These are phyloP conservation scores for Eilema sororculum DNA, from an alignment of 2,888 invertebrate genomes.

Conservation along the genomic window DNA sequence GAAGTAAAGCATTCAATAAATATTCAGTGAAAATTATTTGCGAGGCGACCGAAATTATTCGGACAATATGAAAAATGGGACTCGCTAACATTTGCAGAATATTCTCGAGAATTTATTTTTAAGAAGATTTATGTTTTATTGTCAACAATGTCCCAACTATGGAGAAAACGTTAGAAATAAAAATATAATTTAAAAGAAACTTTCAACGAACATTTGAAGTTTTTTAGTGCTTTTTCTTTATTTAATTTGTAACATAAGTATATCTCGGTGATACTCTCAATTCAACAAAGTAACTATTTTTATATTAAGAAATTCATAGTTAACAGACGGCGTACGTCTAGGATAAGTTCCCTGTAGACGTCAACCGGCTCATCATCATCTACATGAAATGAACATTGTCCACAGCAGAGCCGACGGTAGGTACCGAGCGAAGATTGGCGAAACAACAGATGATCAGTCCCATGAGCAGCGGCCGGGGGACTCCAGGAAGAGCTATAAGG, in stretches of 20 bases:
- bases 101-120: slow-evolving; percentile 9
- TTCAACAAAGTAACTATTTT: neutral
- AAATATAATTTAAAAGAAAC: neutral
- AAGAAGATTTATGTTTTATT: slow-evolving; percentile 13
- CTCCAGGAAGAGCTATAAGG: slow-evolving; percentile 76
- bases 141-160: neutral
- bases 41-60: slow-evolving; percentile 13
- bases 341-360: neutral
- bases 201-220: neutral
- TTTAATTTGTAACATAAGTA: neutral
- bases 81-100: slow-evolving; percentile 3
- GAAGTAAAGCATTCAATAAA: slow-evolving; percentile 20
- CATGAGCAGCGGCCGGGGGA: slow-evolving; percentile 89
- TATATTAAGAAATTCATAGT: neutral
- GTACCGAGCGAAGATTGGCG: slow-evolving; percentile 82
- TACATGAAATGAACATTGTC: neutral
- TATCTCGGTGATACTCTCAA: neutral
- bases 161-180: neutral
- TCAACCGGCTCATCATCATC: too few species aligned
- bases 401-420: slow-evolving; percentile 79
- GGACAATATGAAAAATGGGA: slow-evolving; percentile 23
- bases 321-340: neutral
- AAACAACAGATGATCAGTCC: slow-evolving; percentile 88
- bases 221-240: neutral
- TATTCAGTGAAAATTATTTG: slow-evolving; percentile 21